phyloP scores from a whole-genome alignment of 2,888 invertebrate genomes.

The Leptarthrus brevirostris region DNA sequence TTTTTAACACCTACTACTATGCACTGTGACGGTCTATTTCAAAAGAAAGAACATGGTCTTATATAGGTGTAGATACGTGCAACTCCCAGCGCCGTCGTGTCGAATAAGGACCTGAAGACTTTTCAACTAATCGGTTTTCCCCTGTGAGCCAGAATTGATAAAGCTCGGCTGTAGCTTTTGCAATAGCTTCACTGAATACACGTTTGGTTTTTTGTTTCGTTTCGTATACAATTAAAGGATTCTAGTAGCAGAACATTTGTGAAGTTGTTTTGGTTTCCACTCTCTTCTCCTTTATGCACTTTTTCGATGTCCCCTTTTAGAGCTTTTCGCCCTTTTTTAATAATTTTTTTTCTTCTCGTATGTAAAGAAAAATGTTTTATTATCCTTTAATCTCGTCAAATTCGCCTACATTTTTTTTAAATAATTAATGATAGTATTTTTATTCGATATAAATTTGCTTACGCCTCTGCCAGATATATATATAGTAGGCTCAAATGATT shows the following conservation, averaged over 20 bases:
- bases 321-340: slow-evolving; percentile 12
- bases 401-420: slow-evolving; percentile 9
- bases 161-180: slow-evolving; percentile 21
- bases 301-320: slow-evolving; percentile 6
- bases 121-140: too few species aligned
- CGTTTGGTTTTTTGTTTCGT: neutral
- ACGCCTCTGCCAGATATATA: neutral
- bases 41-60: slow-evolving; percentile 12
- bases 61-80: slow-evolving; percentile 11
- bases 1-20: slow-evolving; percentile 6
- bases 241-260: neutral
- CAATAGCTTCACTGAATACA: slow-evolving; percentile 1
- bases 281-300: slow-evolving; percentile 19
- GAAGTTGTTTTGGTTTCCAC: neutral
- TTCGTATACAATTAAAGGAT: slow-evolving; percentile 13
- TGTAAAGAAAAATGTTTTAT: neutral
- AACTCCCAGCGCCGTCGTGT: slow-evolving; percentile 20
- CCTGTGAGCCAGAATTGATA: neutral
- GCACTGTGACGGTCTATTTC: slow-evolving; percentile 2
- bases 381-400: neutral
- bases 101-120: slow-evolving; percentile 16
- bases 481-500: slow-evolving; percentile 2
- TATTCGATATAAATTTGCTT: neutral
- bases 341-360: slow-evolving; percentile 13
- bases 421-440: neutral